These are phyloP conservation scores for Ceratina calcarata DNA, from an alignment of 1,140 invertebrate genomes.

Conservation along the genomic window DNA sequence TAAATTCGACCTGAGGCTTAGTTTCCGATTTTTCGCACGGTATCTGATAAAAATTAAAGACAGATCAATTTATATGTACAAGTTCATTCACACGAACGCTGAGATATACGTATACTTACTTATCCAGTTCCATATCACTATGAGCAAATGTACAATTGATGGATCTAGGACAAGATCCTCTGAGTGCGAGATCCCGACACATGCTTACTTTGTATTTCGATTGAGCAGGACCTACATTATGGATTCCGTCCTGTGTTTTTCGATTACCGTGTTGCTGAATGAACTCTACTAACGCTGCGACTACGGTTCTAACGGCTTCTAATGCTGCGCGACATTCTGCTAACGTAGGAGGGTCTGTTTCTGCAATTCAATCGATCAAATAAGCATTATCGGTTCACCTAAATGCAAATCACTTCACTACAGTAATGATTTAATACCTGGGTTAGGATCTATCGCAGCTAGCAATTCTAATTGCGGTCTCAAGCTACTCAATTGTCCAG, in stretches of 20 bases:
- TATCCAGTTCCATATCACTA: conserved; percentile 93
- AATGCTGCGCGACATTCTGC: conserved; percentile 87
- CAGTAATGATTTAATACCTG: conserved; percentile 80
- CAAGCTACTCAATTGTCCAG: conserved; percentile 89
- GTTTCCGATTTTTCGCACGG: conserved; percentile 82
- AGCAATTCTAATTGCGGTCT: conserved; percentile 91
- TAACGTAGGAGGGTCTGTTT: conserved; percentile 87
- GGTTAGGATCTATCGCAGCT: conserved; percentile 91
- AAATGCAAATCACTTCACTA: background rate
- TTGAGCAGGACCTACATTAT: conserved; percentile 81
- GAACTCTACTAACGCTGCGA: conserved; percentile 92
- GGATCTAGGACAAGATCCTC: conserved; percentile 91
- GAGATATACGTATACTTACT: conserved; percentile 79
- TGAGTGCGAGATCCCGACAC: conserved; percentile 90
- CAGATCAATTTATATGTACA: background rate
- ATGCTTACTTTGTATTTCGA: conserved; percentile 95
- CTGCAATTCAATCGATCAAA: conserved; percentile 75
- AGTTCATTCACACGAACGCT: background rate
- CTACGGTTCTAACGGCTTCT: conserved; percentile 90
- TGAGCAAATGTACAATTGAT: conserved; percentile 95
- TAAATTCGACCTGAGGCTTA: conserved; percentile 72
- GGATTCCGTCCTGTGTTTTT: conserved; percentile 80
- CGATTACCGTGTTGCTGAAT: conserved; percentile 87
- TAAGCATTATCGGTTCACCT: background rate
- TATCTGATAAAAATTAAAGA: conserved; percentile 71